Evolutionary conservation across 2,888 invertebrate genomes (phyloP), one percentile per base, ranked within the genome.

Genomic region (Agriopis aurantiaria): DNA sequence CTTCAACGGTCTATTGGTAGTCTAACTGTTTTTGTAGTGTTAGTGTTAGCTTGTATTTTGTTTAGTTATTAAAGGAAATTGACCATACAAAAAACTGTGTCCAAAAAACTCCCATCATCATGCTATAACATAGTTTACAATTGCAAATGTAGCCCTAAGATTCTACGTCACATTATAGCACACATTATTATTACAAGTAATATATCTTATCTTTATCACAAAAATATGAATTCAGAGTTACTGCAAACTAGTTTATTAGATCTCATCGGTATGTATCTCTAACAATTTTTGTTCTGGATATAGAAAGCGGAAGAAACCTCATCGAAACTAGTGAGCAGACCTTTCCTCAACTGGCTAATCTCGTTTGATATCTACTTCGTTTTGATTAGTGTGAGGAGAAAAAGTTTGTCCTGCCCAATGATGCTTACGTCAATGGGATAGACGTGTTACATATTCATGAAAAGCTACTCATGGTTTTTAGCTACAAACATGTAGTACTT

Each of bases 331-430:
- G 76, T 75, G 74, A 70, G 66, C 66, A 69, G 73, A 70, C 69
- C 72, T 76, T 76, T 73, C 71, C 75, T 66, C 60, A 76, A 78
- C 75, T 78, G 71, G 72, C 72, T 80, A 78, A 78, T 78, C 78
- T 77, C 68, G 77, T 80, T 77, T 65, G 74, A 71, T 73, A 75
- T 69, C 70, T 72, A 76, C 74, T 76, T 73, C 72, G 65, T 71
- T 72, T 75, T 78, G 77, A 79, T 78, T 77, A 79, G 72, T 64
- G 74, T 40, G 72, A 65, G 64, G 68, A 69, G 71, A 66, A 75
- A 67, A 65, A 59, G 63, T 72, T 69, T 63, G 8, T 60, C 17
- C 49, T 40, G 41, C 45, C 60, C 71, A 52, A 60, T 43, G 62
- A 53, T 53, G 10, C 11, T 61, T 17, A 51, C 14, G 14, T 40